Conservation (phyloP, 2,888 invertebrate genomes). For the Aromia moschata region DNA sequence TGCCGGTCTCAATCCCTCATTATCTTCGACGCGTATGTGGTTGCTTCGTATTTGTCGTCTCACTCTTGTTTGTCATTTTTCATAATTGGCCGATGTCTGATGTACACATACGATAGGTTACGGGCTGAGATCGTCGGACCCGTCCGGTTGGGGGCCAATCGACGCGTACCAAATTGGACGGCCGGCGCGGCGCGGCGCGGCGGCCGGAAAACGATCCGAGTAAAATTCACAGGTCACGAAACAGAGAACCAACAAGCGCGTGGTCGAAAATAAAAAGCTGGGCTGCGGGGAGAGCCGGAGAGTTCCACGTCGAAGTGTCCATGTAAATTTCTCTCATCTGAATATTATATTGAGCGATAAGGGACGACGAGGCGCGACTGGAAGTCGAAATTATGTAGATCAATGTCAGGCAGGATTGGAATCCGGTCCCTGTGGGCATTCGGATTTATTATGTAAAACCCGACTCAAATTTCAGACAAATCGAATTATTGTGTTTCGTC, state of each 20-base stretch:
- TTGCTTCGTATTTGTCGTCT: no score
- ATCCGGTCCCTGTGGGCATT: slow-evolving; percentile 28
- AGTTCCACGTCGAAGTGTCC: slow-evolving; percentile 22
- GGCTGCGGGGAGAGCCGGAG: neutral
- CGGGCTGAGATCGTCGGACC: no score
- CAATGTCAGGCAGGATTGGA: slow-evolving; percentile 35
- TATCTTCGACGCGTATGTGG: no score
- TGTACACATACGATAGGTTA: no score
- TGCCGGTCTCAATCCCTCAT: no score
- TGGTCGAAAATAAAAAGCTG: neutral
- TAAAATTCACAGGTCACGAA: neutral
- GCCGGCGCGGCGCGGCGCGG: neutral
- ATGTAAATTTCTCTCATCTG: slow-evolving; percentile 36
- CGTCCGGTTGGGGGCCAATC: no score
- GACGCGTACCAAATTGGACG: neutral
- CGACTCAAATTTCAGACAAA: slow-evolving; percentile 23
- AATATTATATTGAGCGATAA: slow-evolving; percentile 37
- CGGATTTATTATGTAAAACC: slow-evolving; percentile 27
- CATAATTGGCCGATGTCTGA: no score
- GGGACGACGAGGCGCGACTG: slow-evolving; percentile 31
- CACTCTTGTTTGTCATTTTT: no score
- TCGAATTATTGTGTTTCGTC: slow-evolving; percentile 27
- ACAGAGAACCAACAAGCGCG: neutral
- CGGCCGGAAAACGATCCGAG: neutral
- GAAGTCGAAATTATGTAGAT: slow-evolving; percentile 41